Conservation (phyloP, 1,140 invertebrate genomes). For the Drosophila asahinai region DNA sequence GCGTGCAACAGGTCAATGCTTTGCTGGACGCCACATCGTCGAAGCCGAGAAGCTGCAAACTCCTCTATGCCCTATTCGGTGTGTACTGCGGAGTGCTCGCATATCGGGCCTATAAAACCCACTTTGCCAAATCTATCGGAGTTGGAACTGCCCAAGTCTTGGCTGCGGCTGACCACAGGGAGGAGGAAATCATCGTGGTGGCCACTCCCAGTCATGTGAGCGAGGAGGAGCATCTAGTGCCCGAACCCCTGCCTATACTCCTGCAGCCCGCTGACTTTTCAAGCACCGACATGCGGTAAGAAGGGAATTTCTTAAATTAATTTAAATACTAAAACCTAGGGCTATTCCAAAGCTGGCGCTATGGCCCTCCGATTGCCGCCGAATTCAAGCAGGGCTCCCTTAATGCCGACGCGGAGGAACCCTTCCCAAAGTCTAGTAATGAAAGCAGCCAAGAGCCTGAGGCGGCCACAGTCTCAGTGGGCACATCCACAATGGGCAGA, state of each 20-base stretch:
- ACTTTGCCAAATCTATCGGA: neutral
- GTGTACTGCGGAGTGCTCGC: conserved; percentile 32
- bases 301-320: too few species aligned
- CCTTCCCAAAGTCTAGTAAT: neutral
- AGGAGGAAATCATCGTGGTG: neutral
- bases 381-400: neutral
- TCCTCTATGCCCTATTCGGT: conserved; percentile 27
- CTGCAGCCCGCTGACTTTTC: conserved; percentile 22
- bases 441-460: neutral
- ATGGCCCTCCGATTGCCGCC: neutral
- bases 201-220: neutral
- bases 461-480: neutral
- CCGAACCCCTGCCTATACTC: conserved; percentile 1
- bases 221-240: neutral
- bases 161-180: neutral
- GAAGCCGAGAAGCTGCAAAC: conserved; percentile 6
- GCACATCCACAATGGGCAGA: conserved; percentile 10
- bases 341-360: conserved; percentile 25
- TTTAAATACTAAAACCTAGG: too few species aligned
- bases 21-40: conserved; percentile 5
- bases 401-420: neutral
- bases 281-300: conserved; percentile 13
- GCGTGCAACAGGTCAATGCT: conserved; percentile 28
- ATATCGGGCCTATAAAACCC: conserved; percentile 19
- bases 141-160: neutral